Evolutionary conservation across 2,113 vertebrate species (phyloP).

Genomic region (Pangasianodon gigas): DNA sequence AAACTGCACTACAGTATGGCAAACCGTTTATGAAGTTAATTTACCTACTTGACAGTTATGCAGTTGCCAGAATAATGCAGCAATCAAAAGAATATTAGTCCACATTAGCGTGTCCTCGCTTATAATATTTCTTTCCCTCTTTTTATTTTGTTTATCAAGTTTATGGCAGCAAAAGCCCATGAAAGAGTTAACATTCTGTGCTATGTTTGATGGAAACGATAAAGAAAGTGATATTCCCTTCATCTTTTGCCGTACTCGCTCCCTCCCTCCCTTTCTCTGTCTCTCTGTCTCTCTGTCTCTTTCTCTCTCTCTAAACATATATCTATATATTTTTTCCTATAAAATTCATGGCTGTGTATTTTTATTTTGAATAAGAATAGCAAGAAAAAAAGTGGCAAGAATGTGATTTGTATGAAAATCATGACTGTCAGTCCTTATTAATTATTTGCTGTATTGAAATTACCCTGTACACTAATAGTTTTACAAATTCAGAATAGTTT

Average conservation of each 20-base stretch:
- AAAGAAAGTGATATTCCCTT: background rate
- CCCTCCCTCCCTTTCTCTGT: background rate
- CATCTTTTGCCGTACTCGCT: background rate
- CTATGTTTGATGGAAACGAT: constrained; percentile 1
- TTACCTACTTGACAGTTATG: constrained; percentile 74
- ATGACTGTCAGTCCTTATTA: background rate
- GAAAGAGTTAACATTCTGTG: background rate
- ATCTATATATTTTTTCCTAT: background rate
- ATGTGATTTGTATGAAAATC: background rate
- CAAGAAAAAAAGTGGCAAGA: background rate
- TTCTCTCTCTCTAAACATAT: background rate
- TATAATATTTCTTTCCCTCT: constrained; percentile 14
- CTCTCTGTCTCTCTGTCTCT: background rate
- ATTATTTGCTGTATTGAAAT: background rate
- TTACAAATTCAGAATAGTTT: background rate
- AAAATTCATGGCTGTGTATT: background rate
- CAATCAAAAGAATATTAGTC: constrained; percentile 75
- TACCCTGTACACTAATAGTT: background rate
- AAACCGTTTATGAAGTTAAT: constrained; percentile 73
- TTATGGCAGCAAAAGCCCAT: constrained; percentile 2
- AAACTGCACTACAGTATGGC: constrained; percentile 66
- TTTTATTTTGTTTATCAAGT: constrained; percentile 44
- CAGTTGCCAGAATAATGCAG: constrained; percentile 68
- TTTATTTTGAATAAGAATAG: background rate
- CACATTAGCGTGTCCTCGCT: constrained; percentile 62